These are phyloP conservation scores for Morinoia aosen DNA, from an alignment of 2,888 invertebrate species.

Conservation along the genomic window DNA sequence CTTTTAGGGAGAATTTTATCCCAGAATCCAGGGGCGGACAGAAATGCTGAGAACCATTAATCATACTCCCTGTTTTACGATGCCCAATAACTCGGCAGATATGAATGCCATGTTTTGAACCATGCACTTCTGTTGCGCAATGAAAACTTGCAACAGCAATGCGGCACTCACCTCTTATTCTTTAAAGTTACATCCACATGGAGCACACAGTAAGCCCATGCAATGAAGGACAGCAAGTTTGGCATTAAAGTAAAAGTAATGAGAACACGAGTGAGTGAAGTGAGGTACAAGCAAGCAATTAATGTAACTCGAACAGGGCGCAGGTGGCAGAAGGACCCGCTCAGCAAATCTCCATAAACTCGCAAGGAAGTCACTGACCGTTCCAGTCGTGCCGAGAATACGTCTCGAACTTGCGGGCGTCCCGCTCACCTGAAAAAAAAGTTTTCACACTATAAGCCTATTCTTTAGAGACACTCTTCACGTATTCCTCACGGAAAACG, in stretches of 20 bases:
- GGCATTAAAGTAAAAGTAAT: background rate
- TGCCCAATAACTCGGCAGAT: background rate
- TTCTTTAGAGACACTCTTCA: no score
- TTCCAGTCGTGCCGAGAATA: slow-evolving; percentile 38
- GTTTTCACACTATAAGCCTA: no score
- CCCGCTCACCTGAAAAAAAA: slow-evolving; percentile 21
- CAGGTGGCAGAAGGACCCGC: background rate
- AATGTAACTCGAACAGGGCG: background rate
- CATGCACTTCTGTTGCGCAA: background rate
- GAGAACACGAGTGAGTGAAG: background rate
- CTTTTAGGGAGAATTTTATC: no score
- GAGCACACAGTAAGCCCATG: background rate
- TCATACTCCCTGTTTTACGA: background rate
- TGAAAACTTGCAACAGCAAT: background rate
- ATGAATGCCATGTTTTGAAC: background rate
- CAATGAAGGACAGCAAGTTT: background rate
- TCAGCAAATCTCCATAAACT: background rate
- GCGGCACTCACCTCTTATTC: background rate
- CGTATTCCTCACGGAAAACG: no score
- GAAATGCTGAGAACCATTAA: no score
- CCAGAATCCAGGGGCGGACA: no score
- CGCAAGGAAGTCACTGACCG: slow-evolving; percentile 35
- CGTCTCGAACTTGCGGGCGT: slow-evolving; percentile 36
- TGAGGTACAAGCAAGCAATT: background rate
- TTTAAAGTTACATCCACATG: background rate